Evolutionary conservation across 2,797 vertebrate genomes (phyloP).

Genomic region (Acrossocheilus wenchowensis): DNA sequence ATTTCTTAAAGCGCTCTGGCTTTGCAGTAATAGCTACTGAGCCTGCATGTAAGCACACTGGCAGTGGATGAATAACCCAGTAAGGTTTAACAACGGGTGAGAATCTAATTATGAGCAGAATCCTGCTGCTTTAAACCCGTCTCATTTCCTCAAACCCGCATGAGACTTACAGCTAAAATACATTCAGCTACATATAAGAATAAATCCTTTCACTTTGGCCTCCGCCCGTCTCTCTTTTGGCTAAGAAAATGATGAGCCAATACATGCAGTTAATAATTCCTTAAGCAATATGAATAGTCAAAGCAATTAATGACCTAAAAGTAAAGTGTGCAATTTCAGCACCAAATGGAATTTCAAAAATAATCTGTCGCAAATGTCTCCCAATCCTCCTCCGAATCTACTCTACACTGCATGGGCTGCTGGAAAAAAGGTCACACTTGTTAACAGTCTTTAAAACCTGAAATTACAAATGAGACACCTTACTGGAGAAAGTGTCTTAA

Average conservation of each 20-base stretch:
- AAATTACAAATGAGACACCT: not conserved
- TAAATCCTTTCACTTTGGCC: conserved; percentile 7
- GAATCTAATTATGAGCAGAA: conserved; percentile 45
- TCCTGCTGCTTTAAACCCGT: conserved; percentile 17
- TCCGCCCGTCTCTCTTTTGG: not conserved
- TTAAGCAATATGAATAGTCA: not conserved
- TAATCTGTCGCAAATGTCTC: not conserved
- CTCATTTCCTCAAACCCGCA: not conserved
- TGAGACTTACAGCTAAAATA: not conserved
- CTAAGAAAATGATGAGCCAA: not conserved
- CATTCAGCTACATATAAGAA: not conserved
- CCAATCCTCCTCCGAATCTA: not conserved
- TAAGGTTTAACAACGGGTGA: not conserved
- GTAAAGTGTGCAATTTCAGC: not conserved
- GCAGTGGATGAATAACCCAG: conserved; percentile 20
- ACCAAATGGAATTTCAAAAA: not conserved
- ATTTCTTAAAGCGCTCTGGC: conserved; percentile 10
- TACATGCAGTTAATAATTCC: not conserved
- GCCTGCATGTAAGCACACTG: conserved; percentile 6
- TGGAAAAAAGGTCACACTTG: not conserved
- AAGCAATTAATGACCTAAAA: no score
- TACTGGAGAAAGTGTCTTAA: not conserved
- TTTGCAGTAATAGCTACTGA: conserved; percentile 2
- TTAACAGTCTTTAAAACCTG: not conserved
- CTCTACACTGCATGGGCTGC: not conserved